These are phyloP conservation scores for Ptychodera flava DNA, from an alignment of 35 echinoderm and acorn worm species.

Conservation along the genomic window DNA sequence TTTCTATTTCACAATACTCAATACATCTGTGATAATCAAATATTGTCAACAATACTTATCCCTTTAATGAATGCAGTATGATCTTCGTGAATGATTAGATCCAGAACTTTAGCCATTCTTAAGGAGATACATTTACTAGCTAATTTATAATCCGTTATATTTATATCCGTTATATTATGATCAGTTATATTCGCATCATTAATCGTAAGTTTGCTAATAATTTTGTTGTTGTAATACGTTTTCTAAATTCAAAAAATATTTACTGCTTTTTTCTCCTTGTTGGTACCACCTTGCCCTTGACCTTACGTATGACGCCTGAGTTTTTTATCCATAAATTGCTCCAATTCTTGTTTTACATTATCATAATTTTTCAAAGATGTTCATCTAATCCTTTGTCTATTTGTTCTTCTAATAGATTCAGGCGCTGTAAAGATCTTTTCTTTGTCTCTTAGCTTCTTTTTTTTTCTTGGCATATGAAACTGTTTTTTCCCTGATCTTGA, in stretches of 20 bases:
- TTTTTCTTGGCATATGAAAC: not conserved
- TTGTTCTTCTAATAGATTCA: not conserved
- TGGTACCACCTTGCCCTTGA: slow-evolving; percentile 19
- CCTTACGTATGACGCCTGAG: not conserved
- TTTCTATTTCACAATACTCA: too few species aligned
- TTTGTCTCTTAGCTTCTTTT: not conserved
- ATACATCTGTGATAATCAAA: not conserved
- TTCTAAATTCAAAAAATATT: slow-evolving; percentile 2
- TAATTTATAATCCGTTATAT: too few species aligned
- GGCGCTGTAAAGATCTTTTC: not conserved
- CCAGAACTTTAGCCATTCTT: slow-evolving; percentile 12
- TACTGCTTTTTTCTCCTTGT: slow-evolving; percentile 13
- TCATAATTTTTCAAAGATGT: not conserved
- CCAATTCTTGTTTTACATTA: not conserved
- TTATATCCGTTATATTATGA: slow-evolving; percentile 14
- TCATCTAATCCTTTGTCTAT: not conserved
- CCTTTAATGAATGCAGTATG: slow-evolving; percentile 21
- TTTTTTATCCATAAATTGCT: not conserved
- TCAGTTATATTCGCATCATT: slow-evolving; percentile 7
- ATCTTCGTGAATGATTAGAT: not conserved
- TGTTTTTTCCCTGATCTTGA: not conserved
- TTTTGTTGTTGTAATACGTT: slow-evolving; percentile 15
- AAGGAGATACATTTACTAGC: slow-evolving; percentile 13
- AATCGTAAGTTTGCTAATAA: slow-evolving; percentile 3
- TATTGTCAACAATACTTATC: slow-evolving; percentile 3